phyloP scores from a whole-genome alignment of 92 coral and sea anemone species.

The Parazoanthus atlanticus region DNA sequence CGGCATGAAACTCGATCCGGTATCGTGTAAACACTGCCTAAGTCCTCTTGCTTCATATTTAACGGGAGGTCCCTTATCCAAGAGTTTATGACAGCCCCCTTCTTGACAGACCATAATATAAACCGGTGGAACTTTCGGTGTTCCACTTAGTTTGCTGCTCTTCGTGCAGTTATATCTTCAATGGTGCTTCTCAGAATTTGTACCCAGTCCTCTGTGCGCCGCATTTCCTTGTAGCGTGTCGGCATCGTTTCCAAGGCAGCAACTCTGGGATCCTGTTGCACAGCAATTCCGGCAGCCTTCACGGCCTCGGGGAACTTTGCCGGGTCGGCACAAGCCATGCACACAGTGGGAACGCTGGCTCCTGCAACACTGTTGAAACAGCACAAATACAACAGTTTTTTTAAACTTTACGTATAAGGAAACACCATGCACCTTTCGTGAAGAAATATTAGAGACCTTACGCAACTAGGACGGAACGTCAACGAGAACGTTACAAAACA shows the following conservation, averaged over 20 bases:
- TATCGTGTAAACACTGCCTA: no score
- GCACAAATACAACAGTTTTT: not conserved
- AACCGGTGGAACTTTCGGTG: not conserved
- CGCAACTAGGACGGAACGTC: no score
- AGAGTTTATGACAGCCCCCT: not conserved
- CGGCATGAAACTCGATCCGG: no score
- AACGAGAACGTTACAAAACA: no score
- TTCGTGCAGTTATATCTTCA: conserved; percentile 36
- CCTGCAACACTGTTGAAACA: conserved; percentile 22
- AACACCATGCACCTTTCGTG: no score
- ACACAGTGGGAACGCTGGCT: conserved; percentile 50
- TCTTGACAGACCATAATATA: not conserved
- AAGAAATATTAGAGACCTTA: no score
- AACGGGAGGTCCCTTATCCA: not conserved
- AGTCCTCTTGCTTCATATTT: no score
- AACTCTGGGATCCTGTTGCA: conserved; percentile 62
- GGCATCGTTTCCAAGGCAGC: conserved; percentile 58
- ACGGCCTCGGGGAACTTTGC: conserved; percentile 88
- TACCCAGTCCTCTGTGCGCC: conserved; percentile 80
- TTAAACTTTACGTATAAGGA: not conserved
- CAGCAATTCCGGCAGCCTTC: conserved; percentile 71
- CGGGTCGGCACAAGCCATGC: conserved; percentile 88
- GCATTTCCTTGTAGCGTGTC: conserved; percentile 70
- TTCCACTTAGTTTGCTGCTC: not conserved
- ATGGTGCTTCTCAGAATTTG: conserved; percentile 64